Evolutionary conservation across 2,113 vertebrate species (phyloP), one percentile per base, ranked within the genome.

Genomic region (Collichthys lucidus): DNA sequence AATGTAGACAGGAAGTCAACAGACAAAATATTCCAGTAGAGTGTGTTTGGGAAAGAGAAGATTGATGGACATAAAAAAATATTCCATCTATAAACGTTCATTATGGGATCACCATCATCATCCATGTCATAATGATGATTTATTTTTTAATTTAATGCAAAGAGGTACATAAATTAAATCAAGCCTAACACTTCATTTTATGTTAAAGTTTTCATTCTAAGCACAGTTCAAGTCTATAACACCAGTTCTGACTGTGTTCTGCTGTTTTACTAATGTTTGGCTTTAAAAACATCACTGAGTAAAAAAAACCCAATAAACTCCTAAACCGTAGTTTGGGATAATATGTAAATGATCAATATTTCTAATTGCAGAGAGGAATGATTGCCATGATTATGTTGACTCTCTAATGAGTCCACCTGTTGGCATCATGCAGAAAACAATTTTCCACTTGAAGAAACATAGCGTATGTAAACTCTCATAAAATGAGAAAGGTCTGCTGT

Each of bases 351-450:
- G 66, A 92, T 92, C 88, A 80, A 91, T 90, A 92, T 81, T 88
- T 78, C 62, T 88, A 90, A 91, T 89, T 91, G 91, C 84, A 74
- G 87, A 77, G 86, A 74, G 84, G 68, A 89, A 89, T 80, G 86
- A 91, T 90, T 93, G 85, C 83, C 70, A 85, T 82, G 83, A 92
- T 93, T 91, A 86, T 85, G 88, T 86, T 74, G 88, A 92, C 86
- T 93, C 79, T 85, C 79, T 91, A 91, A 94, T 89, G 88, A 90
- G 89, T 91, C 91, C 92, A 94, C 92, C 92, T 94, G 92, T 93
- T 90, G 88, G 90, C 85, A 76, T 88, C 86, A 88, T 44, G 87
- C 83, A 88, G 92, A 90, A 91, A 92, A 91, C 90, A 91, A 92
- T 94, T 93, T 93, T 93, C 92, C 93, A 91, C 88, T 92, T 90